Evolutionary conservation across 2,888 invertebrate genomes (phyloP).

Genomic region (Athripsodes cinereus): DNA sequence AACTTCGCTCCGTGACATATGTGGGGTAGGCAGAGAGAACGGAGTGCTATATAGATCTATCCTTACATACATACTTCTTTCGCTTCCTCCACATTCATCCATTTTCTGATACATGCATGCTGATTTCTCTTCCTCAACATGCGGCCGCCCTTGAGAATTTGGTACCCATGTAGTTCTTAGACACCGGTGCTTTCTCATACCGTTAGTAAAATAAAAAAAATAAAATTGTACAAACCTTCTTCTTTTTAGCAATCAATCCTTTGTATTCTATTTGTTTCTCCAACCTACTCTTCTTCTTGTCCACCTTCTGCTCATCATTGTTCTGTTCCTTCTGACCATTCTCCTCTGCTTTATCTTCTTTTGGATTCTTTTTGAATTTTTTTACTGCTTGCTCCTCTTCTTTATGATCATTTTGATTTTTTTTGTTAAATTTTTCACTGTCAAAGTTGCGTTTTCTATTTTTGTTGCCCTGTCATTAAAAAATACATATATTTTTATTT

Average conservation of each 20-base stretch:
- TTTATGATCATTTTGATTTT: slow-evolving; percentile 3
- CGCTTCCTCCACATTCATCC: too few relatives aligned
- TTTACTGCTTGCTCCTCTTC: not conserved
- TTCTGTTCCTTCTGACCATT: not conserved
- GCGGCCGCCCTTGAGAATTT: too few relatives aligned
- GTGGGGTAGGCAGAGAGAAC: too few relatives aligned
- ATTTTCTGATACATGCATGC: too few relatives aligned
- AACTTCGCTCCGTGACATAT: too few relatives aligned
- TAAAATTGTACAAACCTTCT: slow-evolving; percentile 45
- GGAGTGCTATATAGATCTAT: too few relatives aligned
- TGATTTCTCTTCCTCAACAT: too few relatives aligned
- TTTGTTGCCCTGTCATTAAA: slow-evolving; percentile 25
- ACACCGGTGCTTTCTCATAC: too few relatives aligned
- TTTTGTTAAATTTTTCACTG: not conserved
- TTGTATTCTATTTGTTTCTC: slow-evolving; percentile 19
- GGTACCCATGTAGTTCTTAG: too few relatives aligned
- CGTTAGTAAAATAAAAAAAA: too few relatives aligned
- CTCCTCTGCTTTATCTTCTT: slow-evolving; percentile 3
- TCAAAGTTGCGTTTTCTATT: slow-evolving; percentile 20
- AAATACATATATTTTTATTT: too few relatives aligned
- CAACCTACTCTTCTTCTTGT: slow-evolving; percentile 37
- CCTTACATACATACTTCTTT: too few relatives aligned
- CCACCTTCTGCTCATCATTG: not conserved
- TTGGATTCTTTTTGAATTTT: slow-evolving; percentile 10
- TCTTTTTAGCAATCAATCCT: slow-evolving; percentile 50